Conservation (phyloP, 2,113 vertebrate species). For the Chiloscyllium plagiosum region DNA sequence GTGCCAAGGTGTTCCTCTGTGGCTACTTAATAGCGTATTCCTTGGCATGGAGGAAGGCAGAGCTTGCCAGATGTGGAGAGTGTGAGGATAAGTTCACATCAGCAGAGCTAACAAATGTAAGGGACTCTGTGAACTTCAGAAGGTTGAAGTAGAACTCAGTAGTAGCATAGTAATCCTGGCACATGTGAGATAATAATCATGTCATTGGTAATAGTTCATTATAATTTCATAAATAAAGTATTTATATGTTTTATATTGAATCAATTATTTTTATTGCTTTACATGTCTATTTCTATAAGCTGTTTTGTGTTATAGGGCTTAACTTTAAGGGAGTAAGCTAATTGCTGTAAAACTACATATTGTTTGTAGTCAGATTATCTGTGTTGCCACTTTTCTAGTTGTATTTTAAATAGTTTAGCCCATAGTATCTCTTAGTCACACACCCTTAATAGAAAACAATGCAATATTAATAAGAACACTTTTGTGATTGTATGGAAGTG, state of each 20-base stretch:
- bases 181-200: neutral
- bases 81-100: neutral
- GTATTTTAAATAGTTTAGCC: neutral
- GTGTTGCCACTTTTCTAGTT: neutral
- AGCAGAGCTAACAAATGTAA: neutral
- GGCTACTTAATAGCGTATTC: neutral
- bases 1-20: slow-evolving; percentile 13
- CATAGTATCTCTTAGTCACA: neutral
- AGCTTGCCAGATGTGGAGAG: slow-evolving; percentile 5
- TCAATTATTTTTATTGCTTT: neutral
- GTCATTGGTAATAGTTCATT: neutral
- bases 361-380: neutral
- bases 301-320: neutral
- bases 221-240: neutral
- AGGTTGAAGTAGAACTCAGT: neutral
- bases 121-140: neutral
- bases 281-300: neutral
- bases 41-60: neutral
- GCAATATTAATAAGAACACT: neutral
- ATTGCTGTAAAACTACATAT: neutral
- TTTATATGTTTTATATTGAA: neutral
- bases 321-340: neutral
- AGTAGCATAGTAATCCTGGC: neutral
- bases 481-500: neutral
- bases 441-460: neutral